A percentile compares a stretch with the other conserved stretches of the same genome.
Evolutionary conservation across 2,113 vertebrate genomes (phyloP).

Genomic region (Capreolus pygargus): DNA sequence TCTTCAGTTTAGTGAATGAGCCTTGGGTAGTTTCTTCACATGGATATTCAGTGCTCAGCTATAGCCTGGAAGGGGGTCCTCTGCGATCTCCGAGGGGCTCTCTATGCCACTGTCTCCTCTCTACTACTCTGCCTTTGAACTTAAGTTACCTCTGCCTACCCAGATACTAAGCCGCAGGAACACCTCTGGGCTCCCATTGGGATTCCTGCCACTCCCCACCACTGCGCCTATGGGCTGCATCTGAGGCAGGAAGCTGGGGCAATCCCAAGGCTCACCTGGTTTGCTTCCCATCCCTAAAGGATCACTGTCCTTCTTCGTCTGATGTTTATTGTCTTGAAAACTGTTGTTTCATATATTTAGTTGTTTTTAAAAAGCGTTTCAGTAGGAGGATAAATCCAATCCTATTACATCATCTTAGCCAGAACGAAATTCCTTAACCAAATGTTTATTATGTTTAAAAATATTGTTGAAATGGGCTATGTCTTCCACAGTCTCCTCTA

Average conservation of each 20-base stretch:
- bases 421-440: neutral
- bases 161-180: neutral
- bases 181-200: neutral
- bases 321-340: neutral
- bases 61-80: neutral
- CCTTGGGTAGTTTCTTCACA: neutral
- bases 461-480: neutral
- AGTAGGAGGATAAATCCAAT: neutral
- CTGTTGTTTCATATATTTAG: neutral
- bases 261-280: neutral
- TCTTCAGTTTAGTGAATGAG: neutral
- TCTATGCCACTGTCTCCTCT: neutral
- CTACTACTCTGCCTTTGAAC: neutral
- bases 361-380: neutral
- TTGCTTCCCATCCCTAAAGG: neutral
- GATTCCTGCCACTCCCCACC: neutral
- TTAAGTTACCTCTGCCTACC: neutral
- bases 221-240: neutral
- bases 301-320: neutral
- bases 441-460: neutral
- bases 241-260: neutral
- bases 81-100: neutral
- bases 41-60: neutral
- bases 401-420: neutral
- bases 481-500: neutral